A percentile compares a stretch with the other conserved stretches of the same genome.
phyloP scores from a whole-genome alignment of 1,140 invertebrate species.

The Gerris buenoi region DNA sequence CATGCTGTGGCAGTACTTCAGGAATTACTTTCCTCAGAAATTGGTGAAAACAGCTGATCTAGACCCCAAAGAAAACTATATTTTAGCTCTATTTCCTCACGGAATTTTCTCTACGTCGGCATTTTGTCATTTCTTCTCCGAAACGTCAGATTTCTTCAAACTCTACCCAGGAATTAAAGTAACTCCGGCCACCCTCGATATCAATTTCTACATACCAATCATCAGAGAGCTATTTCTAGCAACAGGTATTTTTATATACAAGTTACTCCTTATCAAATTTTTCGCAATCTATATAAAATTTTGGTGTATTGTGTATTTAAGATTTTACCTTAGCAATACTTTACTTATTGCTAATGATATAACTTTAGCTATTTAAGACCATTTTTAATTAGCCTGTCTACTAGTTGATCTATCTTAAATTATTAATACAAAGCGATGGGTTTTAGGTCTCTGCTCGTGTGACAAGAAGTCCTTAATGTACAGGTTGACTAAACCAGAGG shows the following conservation, averaged over 20 bases:
- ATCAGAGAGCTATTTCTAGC: constrained; percentile 8
- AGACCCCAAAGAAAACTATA: constrained; percentile 61
- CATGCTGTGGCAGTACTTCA: constrained; percentile 49
- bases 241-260: constrained; percentile 4
- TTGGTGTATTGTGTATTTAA: background rate
- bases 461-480: constrained; percentile 36
- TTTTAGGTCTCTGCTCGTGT: constrained; percentile 31
- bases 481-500: constrained; percentile 29
- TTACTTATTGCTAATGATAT: background rate
- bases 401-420: too few relatives aligned
- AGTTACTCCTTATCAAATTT: background rate
- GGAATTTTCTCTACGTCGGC: constrained; percentile 64
- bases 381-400: too few relatives aligned
- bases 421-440: too few relatives aligned
- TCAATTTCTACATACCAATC: constrained; percentile 12
- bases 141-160: constrained; percentile 49
- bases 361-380: too few relatives aligned
- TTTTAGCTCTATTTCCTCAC: constrained; percentile 77
- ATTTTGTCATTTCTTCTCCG: constrained; percentile 60
- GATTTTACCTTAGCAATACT: background rate
- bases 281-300: too few relatives aligned
- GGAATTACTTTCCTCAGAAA: constrained; percentile 68
- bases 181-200: constrained; percentile 7
- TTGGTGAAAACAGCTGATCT: constrained; percentile 66
- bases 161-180: constrained; percentile 56